Percentiles rank a stretch among this genome's conserved stretches.
Evolutionary conservation across 2,888 invertebrate species (phyloP).

Genomic region (Tetramorium bicarinatum): DNA sequence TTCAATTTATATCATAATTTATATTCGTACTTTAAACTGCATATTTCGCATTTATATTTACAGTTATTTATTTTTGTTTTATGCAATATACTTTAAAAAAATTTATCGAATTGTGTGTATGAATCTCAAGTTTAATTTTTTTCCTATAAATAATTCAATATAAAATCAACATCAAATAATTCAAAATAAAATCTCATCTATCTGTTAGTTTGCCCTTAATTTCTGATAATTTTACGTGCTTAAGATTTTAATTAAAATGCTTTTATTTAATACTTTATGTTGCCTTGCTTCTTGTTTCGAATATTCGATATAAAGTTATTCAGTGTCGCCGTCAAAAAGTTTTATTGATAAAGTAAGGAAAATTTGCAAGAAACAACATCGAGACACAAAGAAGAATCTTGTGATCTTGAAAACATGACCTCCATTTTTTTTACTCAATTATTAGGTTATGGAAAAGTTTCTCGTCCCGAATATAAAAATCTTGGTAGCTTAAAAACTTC

Average conservation of each 20-base stretch:
- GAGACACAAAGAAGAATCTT: background rate
- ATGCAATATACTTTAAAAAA: background rate
- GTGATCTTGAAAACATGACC: slow-evolving; percentile 24
- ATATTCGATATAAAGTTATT: background rate
- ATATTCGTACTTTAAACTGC: background rate
- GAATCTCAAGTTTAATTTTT: background rate
- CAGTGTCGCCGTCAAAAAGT: background rate
- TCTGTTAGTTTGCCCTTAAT: background rate
- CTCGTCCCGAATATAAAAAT: slow-evolving; percentile 3
- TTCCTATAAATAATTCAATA: background rate
- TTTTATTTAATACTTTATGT: background rate
- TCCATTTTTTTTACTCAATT: slow-evolving; percentile 30
- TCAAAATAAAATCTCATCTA: background rate
- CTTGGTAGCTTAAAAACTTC: slow-evolving; percentile 17
- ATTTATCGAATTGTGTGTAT: background rate
- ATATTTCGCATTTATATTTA: slow-evolving; percentile 8
- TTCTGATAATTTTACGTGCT: background rate
- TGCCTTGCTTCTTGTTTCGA: background rate
- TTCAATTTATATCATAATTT: background rate
- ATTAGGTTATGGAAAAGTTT: slow-evolving; percentile 30
- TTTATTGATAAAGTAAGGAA: background rate
- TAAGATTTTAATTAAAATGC: slow-evolving; percentile 5
- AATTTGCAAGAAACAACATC: slow-evolving; percentile 37
- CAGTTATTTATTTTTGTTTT: background rate
- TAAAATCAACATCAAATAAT: too few relatives aligned